A percentile compares a stretch with the other conserved stretches of the same genome.
Conservation (phyloP, 2,113 vertebrate species). For the Columba livia region DNA sequence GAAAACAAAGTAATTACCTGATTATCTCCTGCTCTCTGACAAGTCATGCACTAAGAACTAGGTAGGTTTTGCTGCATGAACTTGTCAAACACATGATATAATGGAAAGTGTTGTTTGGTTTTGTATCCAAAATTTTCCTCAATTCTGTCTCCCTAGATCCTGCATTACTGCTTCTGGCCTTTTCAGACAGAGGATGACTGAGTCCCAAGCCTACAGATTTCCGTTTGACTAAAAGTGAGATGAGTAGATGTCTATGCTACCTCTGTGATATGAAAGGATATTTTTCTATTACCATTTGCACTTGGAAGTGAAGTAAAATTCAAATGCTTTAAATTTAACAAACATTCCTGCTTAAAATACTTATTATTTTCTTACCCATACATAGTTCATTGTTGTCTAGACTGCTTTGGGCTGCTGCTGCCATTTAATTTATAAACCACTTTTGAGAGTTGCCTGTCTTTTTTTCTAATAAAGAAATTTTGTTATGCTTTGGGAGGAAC, state of each 20-base stretch:
- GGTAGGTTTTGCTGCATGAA: neutral
- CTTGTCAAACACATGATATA: neutral
- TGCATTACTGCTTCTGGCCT: neutral
- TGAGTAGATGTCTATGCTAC: neutral
- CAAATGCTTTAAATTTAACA: conserved; percentile 20
- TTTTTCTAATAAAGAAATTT: neutral
- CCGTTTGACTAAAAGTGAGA: neutral
- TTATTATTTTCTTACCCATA: neutral
- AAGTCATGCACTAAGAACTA: neutral
- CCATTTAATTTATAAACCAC: neutral
- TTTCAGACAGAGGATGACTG: neutral
- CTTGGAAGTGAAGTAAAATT: conserved; percentile 1
- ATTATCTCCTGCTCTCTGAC: neutral
- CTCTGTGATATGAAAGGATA: neutral
- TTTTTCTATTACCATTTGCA: neutral
- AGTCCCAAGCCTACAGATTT: neutral
- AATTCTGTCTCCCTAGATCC: neutral
- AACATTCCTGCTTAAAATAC: conserved; percentile 11
- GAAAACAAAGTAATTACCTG: neutral
- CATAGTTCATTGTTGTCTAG: neutral
- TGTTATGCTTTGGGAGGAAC: neutral
- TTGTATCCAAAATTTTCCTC: neutral
- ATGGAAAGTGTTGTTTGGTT: neutral
- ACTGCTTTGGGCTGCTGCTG: neutral
- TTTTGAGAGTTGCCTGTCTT: neutral